Evolutionary conservation across 1,140 invertebrate genomes (phyloP).

Genomic region (Plectus sambesii): DNA sequence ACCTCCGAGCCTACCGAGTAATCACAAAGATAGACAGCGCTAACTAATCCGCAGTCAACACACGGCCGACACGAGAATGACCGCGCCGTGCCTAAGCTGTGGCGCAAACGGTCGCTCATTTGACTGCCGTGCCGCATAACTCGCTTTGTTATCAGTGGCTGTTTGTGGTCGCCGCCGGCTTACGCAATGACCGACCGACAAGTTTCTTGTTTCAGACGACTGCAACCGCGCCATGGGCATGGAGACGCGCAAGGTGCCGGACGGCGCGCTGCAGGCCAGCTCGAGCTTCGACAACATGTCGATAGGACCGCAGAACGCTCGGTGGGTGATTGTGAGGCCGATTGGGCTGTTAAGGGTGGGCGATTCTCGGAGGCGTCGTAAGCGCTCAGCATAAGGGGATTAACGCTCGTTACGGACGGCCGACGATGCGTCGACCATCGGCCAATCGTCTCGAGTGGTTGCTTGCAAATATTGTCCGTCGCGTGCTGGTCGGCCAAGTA

Average conservation of each 20-base stretch:
- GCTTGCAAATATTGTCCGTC: neutral
- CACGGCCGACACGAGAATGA: too few relatives aligned
- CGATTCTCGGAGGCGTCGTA: conserved; percentile 9
- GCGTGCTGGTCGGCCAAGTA: neutral
- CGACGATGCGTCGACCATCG: conserved; percentile 4
- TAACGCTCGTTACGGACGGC: too few relatives aligned
- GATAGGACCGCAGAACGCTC: conserved; percentile 49
- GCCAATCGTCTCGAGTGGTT: neutral
- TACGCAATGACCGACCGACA: conserved; percentile 3
- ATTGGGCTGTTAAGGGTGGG: conserved; percentile 5
- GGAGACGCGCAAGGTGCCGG: conserved; percentile 46
- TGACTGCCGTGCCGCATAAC: too few relatives aligned
- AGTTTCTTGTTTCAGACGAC: conserved; percentile 39
- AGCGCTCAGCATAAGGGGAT: conserved; percentile 1
- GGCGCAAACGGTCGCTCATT: too few relatives aligned
- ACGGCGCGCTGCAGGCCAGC: conserved; percentile 47
- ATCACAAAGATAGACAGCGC: too few relatives aligned
- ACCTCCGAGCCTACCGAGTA: too few relatives aligned
- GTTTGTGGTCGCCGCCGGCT: conserved; percentile 4
- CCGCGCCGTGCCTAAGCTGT: too few relatives aligned
- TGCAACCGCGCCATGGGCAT: conserved; percentile 47
- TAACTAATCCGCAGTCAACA: too few relatives aligned
- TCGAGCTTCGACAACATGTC: conserved; percentile 47
- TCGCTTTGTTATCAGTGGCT: neutral
- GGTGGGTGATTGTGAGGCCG: conserved; percentile 46